These are phyloP conservation scores for Anagrus nilaparvatae DNA, from an alignment of 1,140 invertebrate species.

Conservation along the genomic window DNA sequence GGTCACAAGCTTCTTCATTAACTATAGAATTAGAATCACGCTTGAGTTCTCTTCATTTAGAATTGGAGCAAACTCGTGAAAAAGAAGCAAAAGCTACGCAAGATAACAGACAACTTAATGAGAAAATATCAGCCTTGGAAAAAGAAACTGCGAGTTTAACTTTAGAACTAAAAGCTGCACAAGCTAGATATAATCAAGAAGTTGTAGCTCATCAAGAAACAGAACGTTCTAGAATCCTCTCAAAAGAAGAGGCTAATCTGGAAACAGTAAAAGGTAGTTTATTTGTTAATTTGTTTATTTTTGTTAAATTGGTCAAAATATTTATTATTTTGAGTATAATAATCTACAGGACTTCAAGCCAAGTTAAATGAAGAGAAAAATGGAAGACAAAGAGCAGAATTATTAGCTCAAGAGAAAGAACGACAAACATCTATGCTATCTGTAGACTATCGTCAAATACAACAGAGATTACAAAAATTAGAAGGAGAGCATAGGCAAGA, in stretches of 20 bases:
- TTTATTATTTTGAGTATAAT: not conserved
- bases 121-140: conserved; percentile 73
- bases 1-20: conserved; percentile 59
- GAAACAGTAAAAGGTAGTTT: conserved; percentile 77
- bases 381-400: conserved; percentile 71
- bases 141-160: conserved; percentile 80
- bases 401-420: conserved; percentile 80
- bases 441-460: conserved; percentile 86
- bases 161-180: conserved; percentile 77
- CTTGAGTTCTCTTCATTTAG: conserved; percentile 56
- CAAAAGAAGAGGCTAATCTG: conserved; percentile 81
- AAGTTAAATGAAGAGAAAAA: conserved; percentile 86
- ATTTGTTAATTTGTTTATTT: conserved; percentile 10
- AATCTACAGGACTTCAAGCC: conserved; percentile 64
- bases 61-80: conserved; percentile 61
- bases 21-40: conserved; percentile 69
- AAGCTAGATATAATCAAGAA: conserved; percentile 82
- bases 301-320: not conserved
- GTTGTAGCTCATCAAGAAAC: conserved; percentile 81
- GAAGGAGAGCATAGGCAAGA: conserved; percentile 84
- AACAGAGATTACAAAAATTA: conserved; percentile 78
- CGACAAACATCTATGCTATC: conserved; percentile 87
- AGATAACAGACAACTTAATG: conserved; percentile 68
- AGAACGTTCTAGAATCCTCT: conserved; percentile 69
- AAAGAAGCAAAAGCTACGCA: conserved; percentile 60